Conservation (phyloP, 2,113 vertebrate genomes). For the Brachyhypopomus occidentalis region DNA sequence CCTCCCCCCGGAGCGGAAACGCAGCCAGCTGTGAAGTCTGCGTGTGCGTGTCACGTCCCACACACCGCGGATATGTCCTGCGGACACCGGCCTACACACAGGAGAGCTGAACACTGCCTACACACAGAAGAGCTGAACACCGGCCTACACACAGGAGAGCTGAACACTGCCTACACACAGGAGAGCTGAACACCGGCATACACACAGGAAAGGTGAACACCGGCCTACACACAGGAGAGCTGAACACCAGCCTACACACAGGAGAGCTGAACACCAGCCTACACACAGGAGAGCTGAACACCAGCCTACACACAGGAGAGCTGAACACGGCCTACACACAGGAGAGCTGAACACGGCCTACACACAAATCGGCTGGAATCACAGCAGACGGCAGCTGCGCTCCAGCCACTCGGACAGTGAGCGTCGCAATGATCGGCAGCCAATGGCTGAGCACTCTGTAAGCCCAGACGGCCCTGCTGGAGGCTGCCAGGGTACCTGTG, state of each 20-base stretch:
- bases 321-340: conserved; percentile 59
- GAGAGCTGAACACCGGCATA: too few relatives aligned
- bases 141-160: too few relatives aligned
- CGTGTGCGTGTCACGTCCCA: too few relatives aligned
- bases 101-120: conserved; percentile 54
- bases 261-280: conserved; percentile 53
- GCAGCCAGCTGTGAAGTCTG: too few relatives aligned
- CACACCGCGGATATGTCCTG: neutral
- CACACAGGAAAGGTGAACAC: too few relatives aligned
- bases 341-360: too few relatives aligned
- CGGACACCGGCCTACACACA: conserved; percentile 38
- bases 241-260: conserved; percentile 37
- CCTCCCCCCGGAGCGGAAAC: too few relatives aligned
- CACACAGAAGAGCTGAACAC: too few relatives aligned
- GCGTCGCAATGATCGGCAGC: neutral
- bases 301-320: conserved; percentile 36
- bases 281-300: conserved; percentile 54
- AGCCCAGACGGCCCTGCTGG: neutral
- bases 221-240: too few relatives aligned
- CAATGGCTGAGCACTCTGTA: neutral
- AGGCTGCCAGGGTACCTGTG: neutral
- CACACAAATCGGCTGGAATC: conserved; percentile 44
- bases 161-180: too few relatives aligned
- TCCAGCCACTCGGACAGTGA: conserved; percentile 41
- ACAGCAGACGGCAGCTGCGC: conserved; percentile 48